Evolutionary conservation across 2,888 invertebrate species (phyloP), one percentile per base, ranked within the genome.

Genomic region (Lordiphosa fenestrarum): DNA sequence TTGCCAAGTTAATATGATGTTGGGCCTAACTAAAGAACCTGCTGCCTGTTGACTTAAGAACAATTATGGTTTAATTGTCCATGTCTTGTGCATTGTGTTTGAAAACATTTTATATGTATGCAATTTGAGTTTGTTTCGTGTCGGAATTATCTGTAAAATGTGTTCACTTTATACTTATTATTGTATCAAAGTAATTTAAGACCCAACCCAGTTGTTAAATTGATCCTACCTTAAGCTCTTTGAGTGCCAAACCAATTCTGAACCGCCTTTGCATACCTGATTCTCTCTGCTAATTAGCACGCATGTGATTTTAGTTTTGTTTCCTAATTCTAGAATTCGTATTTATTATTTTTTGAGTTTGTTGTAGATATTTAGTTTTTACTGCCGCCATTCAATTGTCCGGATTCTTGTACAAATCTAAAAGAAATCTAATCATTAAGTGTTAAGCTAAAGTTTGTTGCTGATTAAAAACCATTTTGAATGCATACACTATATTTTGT

Each of bases 261-360:
- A 19, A 10, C 35, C 12, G 25, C 21, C 37, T 21, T 19, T 30
- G 41, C n/a, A 61, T 33, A 39, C 35, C 39, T 33, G 36, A 50
- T 38, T 36, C 36, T 36, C 36, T 58, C 39, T 49, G 44, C 48
- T 46, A 42, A 39, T 46, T 78, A 84, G 80, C 80, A 75, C 67
- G 66, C 54, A 59, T 78, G 83, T 82, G 80, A 78, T 74, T 71
- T 74, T 84, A 84, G 83, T 61, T 73, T 73, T 42, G 77, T 71
- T 76, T 84, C 71, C 84, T 83, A 76, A 59, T 60, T 52, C 50
- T 44, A 42, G 58, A 57, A 48, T 37, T 50, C 61, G 48, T 83
- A 80, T 76, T 84, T 78, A 83, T 84, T 78, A 83, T 77, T 84
- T 61, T 21, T 61, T 21, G 59, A 52, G 51, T 58, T 63, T 54